Conservation (phyloP, 2,113 vertebrate species). For the Macaca mulatta region DNA sequence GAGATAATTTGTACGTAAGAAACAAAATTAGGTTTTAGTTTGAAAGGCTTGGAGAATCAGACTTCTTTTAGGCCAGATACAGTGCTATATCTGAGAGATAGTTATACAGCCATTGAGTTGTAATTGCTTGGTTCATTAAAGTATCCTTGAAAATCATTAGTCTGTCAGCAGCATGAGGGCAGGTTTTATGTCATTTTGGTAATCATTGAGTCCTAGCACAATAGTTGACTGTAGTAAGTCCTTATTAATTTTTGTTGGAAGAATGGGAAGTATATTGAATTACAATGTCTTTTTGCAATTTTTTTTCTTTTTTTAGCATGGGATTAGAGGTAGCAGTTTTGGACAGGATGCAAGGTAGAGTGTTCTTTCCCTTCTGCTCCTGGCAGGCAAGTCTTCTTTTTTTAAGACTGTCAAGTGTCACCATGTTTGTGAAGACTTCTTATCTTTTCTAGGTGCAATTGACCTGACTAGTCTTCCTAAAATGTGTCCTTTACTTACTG, state of each 20-base stretch:
- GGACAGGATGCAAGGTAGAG: neutral
- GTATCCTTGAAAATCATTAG: neutral
- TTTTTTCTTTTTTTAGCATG: neutral
- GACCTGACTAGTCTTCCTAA: neutral
- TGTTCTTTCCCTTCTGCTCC: neutral
- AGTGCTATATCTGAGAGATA: neutral
- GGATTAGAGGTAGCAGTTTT: neutral
- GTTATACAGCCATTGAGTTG: neutral
- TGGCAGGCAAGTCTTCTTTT: slow-evolving; percentile 5
- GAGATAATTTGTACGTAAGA: slow-evolving; percentile 33
- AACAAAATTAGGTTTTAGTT: slow-evolving; percentile 38
- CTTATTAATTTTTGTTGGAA: neutral
- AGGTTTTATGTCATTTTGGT: slow-evolving; percentile 37
- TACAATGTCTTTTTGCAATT: neutral
- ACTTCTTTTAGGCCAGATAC: slow-evolving; percentile 1
- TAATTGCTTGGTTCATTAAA: slow-evolving; percentile 30
- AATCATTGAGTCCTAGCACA: neutral
- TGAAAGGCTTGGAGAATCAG: slow-evolving; percentile 9
- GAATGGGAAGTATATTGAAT: neutral
- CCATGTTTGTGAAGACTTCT: slow-evolving; percentile 7
- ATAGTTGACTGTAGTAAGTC: neutral
- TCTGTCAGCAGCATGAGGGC: neutral
- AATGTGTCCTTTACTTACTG: neutral
- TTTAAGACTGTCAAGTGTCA: neutral
- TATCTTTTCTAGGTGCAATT: neutral